Evolutionary conservation across 2,113 vertebrate genomes (phyloP), one percentile per base, ranked within the genome.

Genomic region (Podarcis raffonei): DNA sequence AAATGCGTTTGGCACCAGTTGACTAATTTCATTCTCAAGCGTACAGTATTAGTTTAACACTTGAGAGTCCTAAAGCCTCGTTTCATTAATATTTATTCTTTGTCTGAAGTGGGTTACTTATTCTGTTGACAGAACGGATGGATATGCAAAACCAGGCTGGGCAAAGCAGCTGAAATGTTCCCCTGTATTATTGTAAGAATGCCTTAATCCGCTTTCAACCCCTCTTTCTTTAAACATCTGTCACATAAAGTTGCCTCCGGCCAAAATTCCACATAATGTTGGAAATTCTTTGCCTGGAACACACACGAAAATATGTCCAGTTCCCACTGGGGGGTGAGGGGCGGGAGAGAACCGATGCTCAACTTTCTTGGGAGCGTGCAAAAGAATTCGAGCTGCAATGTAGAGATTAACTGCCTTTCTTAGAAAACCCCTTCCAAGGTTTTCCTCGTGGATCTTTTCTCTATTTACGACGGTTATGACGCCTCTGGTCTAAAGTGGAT

Each of bases 281-380:
- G 86, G 91, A 94, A 95, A 94, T 94, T 92, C 84, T 91, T 95
- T 84, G 74, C 89, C 91, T 92, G 84, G 80, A 82, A 92, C 89
- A 90, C 82, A 89, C 89, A 85, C 79, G 74, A 32, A 88, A 62
- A 25, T 74, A 86, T 79, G 86, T 53, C 86, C 89, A 91, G 91
- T 94, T 95, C 84, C 42, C 86, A 39, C 79, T 90, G 76, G 89
- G 95, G 95, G 89, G 83, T 71, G 89, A 94, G 95, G 89, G 84
- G 90, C 7, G 78, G 86, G 95, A 94, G 84, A 87, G 89, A 27
- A 53, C 53, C 84, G 80, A 5, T 92, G 89, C 39, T 83, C 7
- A 62, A 75, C 76, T 95, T 78, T 94, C 76, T 95, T 78, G 93
- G 87, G 5, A 92, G n/a, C 59, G 92, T 83, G n/a, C 76, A 90